A percentile compares a stretch with the other conserved stretches of the same genome.
These are phyloP conservation scores for Rhynchomys soricoides DNA, from an alignment of 2,113 vertebrate genomes.

Conservation along the genomic window DNA sequence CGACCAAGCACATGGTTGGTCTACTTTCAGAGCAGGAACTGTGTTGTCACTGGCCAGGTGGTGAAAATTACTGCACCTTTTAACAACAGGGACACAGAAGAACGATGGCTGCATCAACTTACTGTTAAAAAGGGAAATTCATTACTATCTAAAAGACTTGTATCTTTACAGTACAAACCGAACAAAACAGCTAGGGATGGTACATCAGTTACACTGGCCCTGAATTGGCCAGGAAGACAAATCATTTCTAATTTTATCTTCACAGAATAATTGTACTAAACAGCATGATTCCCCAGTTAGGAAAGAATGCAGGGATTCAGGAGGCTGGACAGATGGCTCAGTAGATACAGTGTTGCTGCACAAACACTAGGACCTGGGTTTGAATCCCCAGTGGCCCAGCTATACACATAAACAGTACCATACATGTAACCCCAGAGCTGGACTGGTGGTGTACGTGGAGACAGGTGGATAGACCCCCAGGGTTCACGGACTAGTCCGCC, in stretches of 20 bases:
- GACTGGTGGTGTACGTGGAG: background rate
- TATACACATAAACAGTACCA: background rate
- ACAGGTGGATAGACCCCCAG: background rate
- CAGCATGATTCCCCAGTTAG: background rate
- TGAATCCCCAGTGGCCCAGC: too few species aligned
- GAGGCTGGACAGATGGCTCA: background rate
- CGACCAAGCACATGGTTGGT: background rate
- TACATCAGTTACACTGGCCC: background rate
- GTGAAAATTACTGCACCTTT: conserved; percentile 19
- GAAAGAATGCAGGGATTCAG: background rate
- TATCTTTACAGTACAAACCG: conserved; percentile 32
- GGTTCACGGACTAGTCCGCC: too few species aligned
- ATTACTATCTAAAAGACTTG: conserved; percentile 22
- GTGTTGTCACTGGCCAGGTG: background rate
- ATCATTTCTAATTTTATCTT: background rate
- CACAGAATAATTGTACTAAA: conserved; percentile 38
- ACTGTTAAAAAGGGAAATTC: conserved; percentile 26
- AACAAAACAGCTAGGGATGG: background rate
- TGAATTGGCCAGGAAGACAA: background rate
- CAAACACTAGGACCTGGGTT: too few species aligned
- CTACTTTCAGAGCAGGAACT: background rate
- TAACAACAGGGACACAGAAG: rapidly evolving
- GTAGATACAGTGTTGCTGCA: background rate
- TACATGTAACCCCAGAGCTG: background rate
- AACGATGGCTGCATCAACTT: background rate